Percentiles rank a stretch among this genome's conserved stretches.
Evolutionary conservation across 2,888 invertebrate species (phyloP).

Genomic region (Cordilura impudica): DNA sequence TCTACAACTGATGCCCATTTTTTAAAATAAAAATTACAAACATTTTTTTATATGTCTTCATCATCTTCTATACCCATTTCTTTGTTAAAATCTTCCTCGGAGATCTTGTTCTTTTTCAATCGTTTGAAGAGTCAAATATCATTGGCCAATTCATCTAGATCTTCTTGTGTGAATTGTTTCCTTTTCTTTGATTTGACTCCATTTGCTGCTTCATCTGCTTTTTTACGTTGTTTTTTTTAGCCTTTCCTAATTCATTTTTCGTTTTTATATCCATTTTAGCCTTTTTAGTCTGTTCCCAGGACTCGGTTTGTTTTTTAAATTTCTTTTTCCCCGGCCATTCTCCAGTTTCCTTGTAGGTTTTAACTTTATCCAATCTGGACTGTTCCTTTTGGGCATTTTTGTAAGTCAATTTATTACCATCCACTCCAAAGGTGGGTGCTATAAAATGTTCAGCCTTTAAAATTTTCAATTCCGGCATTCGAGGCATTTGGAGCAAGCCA

Average conservation of each 20-base stretch:
- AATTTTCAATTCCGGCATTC: too few relatives aligned
- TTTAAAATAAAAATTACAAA: too few relatives aligned
- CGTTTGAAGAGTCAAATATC: too few relatives aligned
- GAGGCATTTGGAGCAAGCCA: too few relatives aligned
- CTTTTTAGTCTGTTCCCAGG: conserved; percentile 89
- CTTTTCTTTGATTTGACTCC: conserved; percentile 77
- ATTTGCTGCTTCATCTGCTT: conserved; percentile 71
- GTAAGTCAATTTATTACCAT: conserved; percentile 87
- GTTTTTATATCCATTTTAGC: conserved; percentile 80
- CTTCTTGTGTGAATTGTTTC: conserved; percentile 83
- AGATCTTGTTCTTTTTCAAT: conserved; percentile 89
- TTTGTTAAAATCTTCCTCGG: too few relatives aligned
- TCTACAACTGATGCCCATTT: too few relatives aligned
- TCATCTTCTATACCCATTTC: conserved; percentile 78
- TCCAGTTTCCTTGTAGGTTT: too few relatives aligned
- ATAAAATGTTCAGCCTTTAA: conserved; percentile 80
- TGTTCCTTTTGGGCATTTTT: conserved; percentile 88
- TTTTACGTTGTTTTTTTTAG: conserved; percentile 76
- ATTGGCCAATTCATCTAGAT: conserved; percentile 86
- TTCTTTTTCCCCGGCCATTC: conserved; percentile 80
- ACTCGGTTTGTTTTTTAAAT: conserved; percentile 80
- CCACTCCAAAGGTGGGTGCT: conserved; percentile 80
- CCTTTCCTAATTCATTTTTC: conserved; percentile 79
- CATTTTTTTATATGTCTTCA: too few relatives aligned
- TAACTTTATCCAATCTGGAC: too few relatives aligned